These are phyloP conservation scores for Macrophya alboannulata DNA, from an alignment of 2,888 invertebrate genomes.

Conservation along the genomic window DNA sequence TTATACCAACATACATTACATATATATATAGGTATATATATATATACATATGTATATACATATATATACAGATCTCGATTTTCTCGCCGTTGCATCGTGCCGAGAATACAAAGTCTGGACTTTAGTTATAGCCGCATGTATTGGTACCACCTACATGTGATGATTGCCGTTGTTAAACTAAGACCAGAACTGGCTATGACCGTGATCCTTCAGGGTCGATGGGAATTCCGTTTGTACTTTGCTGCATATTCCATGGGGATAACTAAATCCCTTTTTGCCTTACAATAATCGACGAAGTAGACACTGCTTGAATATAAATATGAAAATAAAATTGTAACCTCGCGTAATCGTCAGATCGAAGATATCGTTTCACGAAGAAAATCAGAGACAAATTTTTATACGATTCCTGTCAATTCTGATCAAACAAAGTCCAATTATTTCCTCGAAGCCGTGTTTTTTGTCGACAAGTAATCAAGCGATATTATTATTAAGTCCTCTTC, in stretches of 20 bases:
- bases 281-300: conserved; percentile 17
- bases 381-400: neutral
- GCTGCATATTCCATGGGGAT: neutral
- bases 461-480: conserved; percentile 22
- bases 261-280: conserved; percentile 5
- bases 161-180: conserved; percentile 25
- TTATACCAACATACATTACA: neutral
- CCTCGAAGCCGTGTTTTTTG: neutral
- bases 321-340: neutral
- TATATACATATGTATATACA: neutral
- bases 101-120: conserved; percentile 27
- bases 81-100: conserved; percentile 38
- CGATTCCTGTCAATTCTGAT: neutral
- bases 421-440: neutral
- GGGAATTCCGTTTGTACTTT: neutral
- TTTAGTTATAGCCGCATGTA: neutral
- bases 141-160: neutral
- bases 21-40: no score
- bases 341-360: neutral
- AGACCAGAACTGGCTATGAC: neutral
- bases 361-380: neutral
- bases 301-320: neutral
- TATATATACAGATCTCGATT: conserved; percentile 20
- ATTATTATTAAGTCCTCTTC: neutral
- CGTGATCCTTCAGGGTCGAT: conserved; percentile 31